These are phyloP conservation scores for Ardeotis arabs DNA, from an alignment of 2,113 vertebrate genomes.

Conservation along the genomic window DNA sequence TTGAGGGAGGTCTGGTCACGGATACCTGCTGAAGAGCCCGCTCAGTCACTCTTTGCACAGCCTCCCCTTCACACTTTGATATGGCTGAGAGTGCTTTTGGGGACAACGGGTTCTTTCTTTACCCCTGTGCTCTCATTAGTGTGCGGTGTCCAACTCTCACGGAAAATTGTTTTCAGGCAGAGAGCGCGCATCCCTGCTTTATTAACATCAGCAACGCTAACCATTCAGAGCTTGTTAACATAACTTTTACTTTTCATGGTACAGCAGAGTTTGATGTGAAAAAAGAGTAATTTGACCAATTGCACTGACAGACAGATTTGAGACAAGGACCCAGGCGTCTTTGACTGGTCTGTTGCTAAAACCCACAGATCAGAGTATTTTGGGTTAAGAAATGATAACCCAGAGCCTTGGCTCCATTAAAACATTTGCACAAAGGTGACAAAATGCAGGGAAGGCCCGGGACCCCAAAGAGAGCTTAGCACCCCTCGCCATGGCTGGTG, in stretches of 20 bases:
- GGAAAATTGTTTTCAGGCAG: neutral
- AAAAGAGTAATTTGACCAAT: neutral
- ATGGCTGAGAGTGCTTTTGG: neutral
- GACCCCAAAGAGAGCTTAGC: neutral
- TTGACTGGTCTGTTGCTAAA: neutral
- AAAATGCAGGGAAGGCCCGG: neutral
- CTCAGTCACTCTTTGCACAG: neutral
- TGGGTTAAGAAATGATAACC: neutral
- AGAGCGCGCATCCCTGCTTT: neutral
- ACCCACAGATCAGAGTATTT: neutral
- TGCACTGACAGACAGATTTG: neutral
- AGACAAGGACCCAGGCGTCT: neutral
- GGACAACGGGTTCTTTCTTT: neutral
- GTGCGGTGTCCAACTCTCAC: neutral
- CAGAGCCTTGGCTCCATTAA: neutral
- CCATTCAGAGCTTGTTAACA: neutral
- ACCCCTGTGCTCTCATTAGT: neutral
- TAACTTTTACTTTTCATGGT: neutral
- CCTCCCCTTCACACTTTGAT: neutral
- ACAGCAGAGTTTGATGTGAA: neutral
- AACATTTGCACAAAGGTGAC: neutral
- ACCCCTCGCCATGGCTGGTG: too few relatives aligned
- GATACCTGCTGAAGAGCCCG: neutral
- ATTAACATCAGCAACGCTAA: neutral
- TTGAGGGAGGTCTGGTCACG: neutral